Evolutionary conservation across 2,888 invertebrate genomes (phyloP).

Genomic region (Hemistola chrysoprasaria): DNA sequence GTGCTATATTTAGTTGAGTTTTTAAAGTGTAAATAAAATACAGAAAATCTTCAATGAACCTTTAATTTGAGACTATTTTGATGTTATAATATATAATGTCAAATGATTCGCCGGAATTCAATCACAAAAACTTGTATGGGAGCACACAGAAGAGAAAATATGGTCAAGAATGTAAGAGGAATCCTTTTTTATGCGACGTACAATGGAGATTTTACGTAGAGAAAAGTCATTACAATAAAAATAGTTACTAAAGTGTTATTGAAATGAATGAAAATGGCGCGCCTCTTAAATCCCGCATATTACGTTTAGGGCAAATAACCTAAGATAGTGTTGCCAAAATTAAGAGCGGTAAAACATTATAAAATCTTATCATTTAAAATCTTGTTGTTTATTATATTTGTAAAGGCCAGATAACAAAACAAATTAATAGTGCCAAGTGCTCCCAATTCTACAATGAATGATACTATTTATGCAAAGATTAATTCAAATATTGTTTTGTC

Average conservation of each 20-base stretch:
- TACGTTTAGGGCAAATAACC: constrained; percentile 3
- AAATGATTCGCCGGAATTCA: constrained; percentile 37
- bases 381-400: too few species aligned
- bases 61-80: constrained; percentile 73
- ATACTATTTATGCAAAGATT: not conserved
- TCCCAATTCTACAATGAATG: constrained; percentile 7
- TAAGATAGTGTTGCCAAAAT: not conserved
- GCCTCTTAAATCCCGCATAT: too few species aligned
- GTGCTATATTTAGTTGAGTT: not conserved
- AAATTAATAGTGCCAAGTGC: not conserved
- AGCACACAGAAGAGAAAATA: constrained; percentile 12
- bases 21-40: constrained; percentile 45
- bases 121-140: constrained; percentile 30
- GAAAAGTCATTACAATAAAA: too few species aligned
- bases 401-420: too few species aligned
- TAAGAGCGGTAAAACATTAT: too few species aligned
- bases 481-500: not conserved
- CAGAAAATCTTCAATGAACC: constrained; percentile 54
- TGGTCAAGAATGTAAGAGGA: too few species aligned
- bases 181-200: too few species aligned
- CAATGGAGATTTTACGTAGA: too few species aligned
- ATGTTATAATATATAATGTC: constrained; percentile 46
- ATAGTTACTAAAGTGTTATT: too few species aligned
- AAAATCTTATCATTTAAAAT: too few species aligned
- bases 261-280: too few species aligned